These are phyloP conservation scores for Cephus pulcher DNA, from an alignment of 2,888 invertebrate species.

Conservation along the genomic window DNA sequence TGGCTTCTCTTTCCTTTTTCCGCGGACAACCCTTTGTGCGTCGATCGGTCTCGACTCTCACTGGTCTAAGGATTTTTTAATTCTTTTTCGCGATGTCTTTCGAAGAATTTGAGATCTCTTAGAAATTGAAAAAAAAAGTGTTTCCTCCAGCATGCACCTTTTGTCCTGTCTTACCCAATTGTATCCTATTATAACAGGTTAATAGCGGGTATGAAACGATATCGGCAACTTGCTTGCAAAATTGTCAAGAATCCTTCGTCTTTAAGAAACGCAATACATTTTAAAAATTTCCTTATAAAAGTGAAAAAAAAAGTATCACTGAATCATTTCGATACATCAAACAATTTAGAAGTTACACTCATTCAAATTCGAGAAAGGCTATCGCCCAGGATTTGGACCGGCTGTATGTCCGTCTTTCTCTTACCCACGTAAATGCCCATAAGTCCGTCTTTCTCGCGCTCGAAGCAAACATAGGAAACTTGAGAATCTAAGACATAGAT, in stretches of 20 bases:
- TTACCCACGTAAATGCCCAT: not conserved
- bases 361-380: not conserved
- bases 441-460: not conserved
- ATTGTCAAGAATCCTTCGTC: no score
- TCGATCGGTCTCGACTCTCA: not conserved
- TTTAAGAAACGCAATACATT: no score
- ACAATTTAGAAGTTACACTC: no score
- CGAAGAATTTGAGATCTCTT: not conserved
- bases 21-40: constrained; percentile 48
- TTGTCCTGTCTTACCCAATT: no score
- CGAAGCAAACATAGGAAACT: not conserved
- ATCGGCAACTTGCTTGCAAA: no score
- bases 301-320: no score
- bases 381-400: not conserved
- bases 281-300: no score
- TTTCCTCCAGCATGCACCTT: not conserved
- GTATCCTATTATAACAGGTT: no score
- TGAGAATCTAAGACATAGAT: not conserved
- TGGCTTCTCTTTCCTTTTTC: not conserved
- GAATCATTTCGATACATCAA: no score
- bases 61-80: not conserved
- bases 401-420: not conserved
- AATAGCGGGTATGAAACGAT: no score
- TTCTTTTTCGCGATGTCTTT: not conserved
- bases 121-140: not conserved